A percentile compares a stretch with the other conserved stretches of the same genome.
phyloP scores from a whole-genome alignment of 2,113 vertebrate genomes.

The Willisornis vidua region DNA sequence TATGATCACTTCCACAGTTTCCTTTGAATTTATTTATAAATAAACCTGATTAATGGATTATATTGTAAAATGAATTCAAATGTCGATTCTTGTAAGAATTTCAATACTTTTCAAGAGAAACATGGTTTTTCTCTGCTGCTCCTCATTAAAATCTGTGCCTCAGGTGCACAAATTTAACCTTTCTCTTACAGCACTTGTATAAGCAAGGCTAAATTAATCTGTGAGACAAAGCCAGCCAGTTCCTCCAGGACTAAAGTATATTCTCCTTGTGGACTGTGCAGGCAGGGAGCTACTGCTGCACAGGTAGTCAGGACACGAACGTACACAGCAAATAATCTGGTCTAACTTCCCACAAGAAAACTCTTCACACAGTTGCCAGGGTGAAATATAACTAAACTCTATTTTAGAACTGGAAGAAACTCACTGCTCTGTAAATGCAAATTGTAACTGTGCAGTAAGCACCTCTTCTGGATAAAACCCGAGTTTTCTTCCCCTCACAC shows the following conservation, averaged over 20 bases:
- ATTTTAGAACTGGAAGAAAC: background rate
- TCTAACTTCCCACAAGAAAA: background rate
- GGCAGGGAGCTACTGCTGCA: background rate
- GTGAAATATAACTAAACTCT: background rate
- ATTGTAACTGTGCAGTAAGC: background rate
- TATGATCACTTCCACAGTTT: background rate
- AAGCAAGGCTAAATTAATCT: background rate
- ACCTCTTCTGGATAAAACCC: background rate
- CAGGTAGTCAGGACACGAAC: background rate
- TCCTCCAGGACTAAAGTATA: background rate
- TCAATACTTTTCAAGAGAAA: background rate
- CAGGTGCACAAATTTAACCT: background rate
- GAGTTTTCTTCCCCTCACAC: fast-evolving
- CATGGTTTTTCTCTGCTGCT: background rate
- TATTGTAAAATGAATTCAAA: background rate
- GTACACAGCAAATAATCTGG: background rate
- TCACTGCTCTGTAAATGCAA: background rate
- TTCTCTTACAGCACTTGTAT: background rate
- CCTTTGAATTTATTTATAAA: slow-evolving; percentile 12
- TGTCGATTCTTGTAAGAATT: background rate
- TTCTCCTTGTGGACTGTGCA: background rate
- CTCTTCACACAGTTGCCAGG: background rate
- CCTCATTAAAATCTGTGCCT: background rate
- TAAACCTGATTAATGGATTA: background rate
- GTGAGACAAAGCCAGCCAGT: background rate